Evolutionary conservation across 2,888 invertebrate genomes (phyloP).

Genomic region (Byasa hedistus): DNA sequence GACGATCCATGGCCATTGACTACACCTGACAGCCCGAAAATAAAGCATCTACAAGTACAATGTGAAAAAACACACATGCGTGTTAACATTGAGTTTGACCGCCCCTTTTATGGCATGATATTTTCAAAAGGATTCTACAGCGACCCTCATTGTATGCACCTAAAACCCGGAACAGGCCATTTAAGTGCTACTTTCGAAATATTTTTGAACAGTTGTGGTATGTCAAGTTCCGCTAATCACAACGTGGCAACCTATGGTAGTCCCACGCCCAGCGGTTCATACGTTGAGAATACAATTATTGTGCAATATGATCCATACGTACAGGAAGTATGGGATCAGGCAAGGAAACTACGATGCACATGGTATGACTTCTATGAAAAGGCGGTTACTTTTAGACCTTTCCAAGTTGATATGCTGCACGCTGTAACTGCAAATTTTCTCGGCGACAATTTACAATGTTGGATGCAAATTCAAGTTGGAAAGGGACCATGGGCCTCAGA

Average conservation of each 20-base stretch:
- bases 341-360: constrained; percentile 93
- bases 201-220: constrained; percentile 94
- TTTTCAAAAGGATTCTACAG: constrained; percentile 97
- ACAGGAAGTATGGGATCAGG: constrained; percentile 97
- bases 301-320: constrained; percentile 97
- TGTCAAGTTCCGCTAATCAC: constrained; percentile 95
- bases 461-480: constrained; percentile 98
- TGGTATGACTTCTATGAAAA: constrained; percentile 99
- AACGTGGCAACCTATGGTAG: constrained; percentile 91
- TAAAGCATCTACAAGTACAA: constrained; percentile 95
- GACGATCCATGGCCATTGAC: constrained; percentile 95
- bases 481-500: constrained; percentile 99
- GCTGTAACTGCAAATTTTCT: constrained; percentile 97
- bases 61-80: constrained; percentile 98
- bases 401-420: constrained; percentile 97
- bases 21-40: constrained; percentile 94
- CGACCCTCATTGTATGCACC: constrained; percentile 93
- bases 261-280: constrained; percentile 94
- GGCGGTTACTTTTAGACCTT: constrained; percentile 95
- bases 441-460: constrained; percentile 96
- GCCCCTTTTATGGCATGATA: constrained; percentile 97
- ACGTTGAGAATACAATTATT: constrained; percentile 96
- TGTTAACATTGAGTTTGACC: constrained; percentile 96
- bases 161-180: constrained; percentile 94
- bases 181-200: constrained; percentile 96